These are phyloP conservation scores for Drosophila mercatorum DNA, from an alignment of 2,888 invertebrate genomes.

Conservation along the genomic window DNA sequence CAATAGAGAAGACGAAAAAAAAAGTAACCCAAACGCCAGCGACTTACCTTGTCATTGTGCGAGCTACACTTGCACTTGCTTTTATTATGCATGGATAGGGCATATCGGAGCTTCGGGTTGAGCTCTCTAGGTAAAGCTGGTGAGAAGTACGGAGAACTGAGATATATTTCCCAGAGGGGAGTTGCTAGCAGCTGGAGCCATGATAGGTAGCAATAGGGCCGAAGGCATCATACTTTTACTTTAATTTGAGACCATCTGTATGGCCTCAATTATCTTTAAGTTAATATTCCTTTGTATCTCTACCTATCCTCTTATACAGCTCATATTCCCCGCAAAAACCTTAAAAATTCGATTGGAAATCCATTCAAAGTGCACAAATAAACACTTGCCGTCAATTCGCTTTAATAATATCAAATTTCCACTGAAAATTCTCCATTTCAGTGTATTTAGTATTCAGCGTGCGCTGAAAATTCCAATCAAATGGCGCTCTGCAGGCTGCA, in stretches of 20 bases:
- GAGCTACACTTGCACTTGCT: constrained; percentile 22
- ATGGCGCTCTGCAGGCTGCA: constrained; percentile 44
- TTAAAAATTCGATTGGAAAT: background rate
- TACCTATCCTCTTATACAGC: background rate
- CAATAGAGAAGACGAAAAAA: constrained; percentile 10
- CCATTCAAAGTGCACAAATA: background rate
- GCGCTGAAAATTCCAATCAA: background rate
- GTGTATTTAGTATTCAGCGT: constrained; percentile 17
- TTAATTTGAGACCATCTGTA: background rate
- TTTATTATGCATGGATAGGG: constrained; percentile 16
- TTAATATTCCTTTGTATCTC: background rate
- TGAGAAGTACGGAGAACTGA: background rate
- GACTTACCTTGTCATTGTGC: constrained; percentile 65
- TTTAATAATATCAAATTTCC: background rate
- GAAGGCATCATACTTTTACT: too few species aligned
- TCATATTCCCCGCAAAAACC: background rate
- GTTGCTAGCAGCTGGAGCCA: too few species aligned
- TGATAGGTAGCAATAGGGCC: too few species aligned
- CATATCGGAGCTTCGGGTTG: background rate
- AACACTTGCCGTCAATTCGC: background rate
- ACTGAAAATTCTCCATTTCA: background rate
- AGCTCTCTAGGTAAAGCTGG: background rate
- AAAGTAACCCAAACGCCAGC: constrained; percentile 35
- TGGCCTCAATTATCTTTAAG: background rate
- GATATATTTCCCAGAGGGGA: too few species aligned